These are phyloP conservation scores for Ivindomyrus marchei DNA, from an alignment of 2,113 vertebrate species.

Conservation along the genomic window DNA sequence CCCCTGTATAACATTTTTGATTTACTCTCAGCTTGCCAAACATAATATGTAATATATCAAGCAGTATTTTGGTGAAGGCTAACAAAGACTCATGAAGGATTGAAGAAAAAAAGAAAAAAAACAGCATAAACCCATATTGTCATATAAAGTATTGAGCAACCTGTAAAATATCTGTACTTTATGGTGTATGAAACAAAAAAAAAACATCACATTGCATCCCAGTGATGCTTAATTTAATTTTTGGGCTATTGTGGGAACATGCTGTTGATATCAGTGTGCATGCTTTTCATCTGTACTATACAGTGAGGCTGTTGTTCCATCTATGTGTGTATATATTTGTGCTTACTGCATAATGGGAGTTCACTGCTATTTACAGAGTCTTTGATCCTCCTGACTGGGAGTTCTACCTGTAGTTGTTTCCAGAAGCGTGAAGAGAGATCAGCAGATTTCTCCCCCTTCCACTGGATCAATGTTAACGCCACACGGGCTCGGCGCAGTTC, in stretches of 20 bases:
- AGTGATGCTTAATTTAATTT: not conserved
- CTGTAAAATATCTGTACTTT: too few relatives aligned
- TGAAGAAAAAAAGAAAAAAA: not conserved
- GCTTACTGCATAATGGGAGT: not conserved
- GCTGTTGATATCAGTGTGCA: not conserved
- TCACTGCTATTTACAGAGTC: not conserved
- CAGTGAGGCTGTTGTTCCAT: not conserved
- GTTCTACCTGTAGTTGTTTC: conserved; percentile 82
- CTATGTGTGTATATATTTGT: not conserved
- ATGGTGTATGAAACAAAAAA: not conserved
- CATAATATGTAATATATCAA: not conserved
- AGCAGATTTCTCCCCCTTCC: conserved; percentile 83
- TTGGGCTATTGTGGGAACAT: conserved; percentile 6
- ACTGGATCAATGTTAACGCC: conserved; percentile 79
- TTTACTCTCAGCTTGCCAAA: not conserved
- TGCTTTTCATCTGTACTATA: not conserved
- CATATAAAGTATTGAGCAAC: not conserved
- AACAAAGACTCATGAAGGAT: not conserved
- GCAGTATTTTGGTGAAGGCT: not conserved
- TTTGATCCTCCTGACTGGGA: conserved; percentile 65
- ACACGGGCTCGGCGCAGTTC: conserved; percentile 78
- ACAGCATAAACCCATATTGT: not conserved
- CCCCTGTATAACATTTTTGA: not conserved
- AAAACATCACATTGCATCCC: not conserved
- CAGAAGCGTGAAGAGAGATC: conserved; percentile 81